Percentiles rank a stretch among this genome's conserved stretches.
phyloP scores from a whole-genome alignment of 2,113 vertebrate genomes.

The Elephas maximus region DNA sequence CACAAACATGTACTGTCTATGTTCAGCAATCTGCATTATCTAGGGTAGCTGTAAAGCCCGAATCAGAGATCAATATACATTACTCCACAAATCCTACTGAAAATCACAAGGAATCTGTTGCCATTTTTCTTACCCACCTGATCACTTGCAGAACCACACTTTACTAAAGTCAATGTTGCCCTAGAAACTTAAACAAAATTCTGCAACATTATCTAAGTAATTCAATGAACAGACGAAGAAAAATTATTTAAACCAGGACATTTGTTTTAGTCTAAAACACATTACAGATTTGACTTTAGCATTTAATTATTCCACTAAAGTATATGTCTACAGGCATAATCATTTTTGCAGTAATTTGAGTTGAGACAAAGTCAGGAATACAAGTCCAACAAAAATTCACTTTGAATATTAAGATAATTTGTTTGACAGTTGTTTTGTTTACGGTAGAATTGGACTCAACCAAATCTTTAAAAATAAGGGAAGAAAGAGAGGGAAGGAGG shows the following conservation, averaged over 20 bases:
- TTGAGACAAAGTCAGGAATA: background rate
- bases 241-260: background rate
- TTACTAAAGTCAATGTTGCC: background rate
- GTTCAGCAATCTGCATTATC: background rate
- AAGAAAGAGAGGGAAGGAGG: background rate
- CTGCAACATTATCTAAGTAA: background rate
- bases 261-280: background rate
- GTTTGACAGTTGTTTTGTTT: background rate
- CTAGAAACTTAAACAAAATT: background rate
- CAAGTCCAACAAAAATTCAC: background rate
- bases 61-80: background rate
- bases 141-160: background rate
- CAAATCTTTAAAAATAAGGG: background rate
- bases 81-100: background rate
- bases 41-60: background rate
- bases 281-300: background rate
- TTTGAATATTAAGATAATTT: background rate
- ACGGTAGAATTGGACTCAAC: background rate
- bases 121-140: too few species aligned
- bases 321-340: background rate
- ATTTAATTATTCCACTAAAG: background rate
- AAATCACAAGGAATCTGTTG: background rate
- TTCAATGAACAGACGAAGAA: background rate
- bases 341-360: background rate
- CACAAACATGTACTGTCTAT: rapidly evolving